Evolutionary conservation across 1,140 invertebrate genomes (phyloP), one percentile per base, ranked within the genome.

Genomic region (Pentalonia nigronervosa): DNA sequence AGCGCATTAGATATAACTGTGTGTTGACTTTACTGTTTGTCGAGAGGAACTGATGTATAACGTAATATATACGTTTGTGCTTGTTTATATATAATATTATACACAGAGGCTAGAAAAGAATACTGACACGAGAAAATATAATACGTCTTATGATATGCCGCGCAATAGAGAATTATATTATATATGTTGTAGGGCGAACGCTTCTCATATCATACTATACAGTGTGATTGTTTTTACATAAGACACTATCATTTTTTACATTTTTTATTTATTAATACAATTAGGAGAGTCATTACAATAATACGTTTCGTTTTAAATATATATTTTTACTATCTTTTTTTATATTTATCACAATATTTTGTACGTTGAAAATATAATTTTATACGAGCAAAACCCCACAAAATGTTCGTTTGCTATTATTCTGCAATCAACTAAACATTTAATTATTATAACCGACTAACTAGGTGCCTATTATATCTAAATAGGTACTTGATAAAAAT

Each of bases 1-100:
- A 14, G 6, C 14, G n/a, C n/a, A 76, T n/a, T 34, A 17, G n/a
- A 34, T 76, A 76, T 76, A 76, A 76, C 60, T n/a, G 60, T 76
- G 60, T 76, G 60, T 76, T 76, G 60, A 76, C 60, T 76, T 76
- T 34, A 76, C 60, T 76, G 60, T 76, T 76, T 76, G 60, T 76
- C 60, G n/a, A 76, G 60, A 76, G 60, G n/a, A 76, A 14, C 60
- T 76, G 60, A 76, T 76, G 60, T 76, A 76, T 76, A 76, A 76
- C 30, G 60, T 76, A 76, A 76, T 76, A n/a, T 76, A n/a, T 76
- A 76, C 60, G 11, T 0, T 30, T 76, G 30, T 30, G 9, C 7
- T n/a, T n/a, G 14, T n/a, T 7, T 67, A 76, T n/a, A n/a, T 60
- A 56, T 53, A 56, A 7, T 1, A 8, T 60, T 67, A 30, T 14